Percentiles rank a stretch among this genome's conserved stretches.
Evolutionary conservation across 2,113 vertebrate species (phyloP).

Genomic region (Sarotherodon lohbergeri): DNA sequence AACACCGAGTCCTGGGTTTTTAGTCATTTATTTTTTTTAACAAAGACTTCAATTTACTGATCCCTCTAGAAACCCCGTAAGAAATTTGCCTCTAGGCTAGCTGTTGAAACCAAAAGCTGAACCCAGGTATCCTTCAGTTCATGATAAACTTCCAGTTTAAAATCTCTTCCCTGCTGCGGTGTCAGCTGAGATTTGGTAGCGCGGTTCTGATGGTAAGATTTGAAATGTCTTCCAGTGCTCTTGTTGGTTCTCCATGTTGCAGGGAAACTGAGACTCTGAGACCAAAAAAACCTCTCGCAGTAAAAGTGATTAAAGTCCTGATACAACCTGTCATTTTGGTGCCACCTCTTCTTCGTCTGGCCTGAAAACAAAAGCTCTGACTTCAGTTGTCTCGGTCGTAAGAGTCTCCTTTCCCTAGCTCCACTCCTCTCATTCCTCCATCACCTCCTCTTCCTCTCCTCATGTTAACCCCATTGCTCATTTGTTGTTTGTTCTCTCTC

Average conservation of each 20-base stretch:
- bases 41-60: not conserved
- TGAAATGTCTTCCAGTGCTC: slow-evolving; percentile 2
- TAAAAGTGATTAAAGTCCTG: not conserved
- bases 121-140: not conserved
- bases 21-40: not conserved
- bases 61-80: not conserved
- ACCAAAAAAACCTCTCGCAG: not conserved
- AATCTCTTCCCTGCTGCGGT: not conserved
- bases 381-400: not conserved
- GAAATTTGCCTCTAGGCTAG: not conserved
- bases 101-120: not conserved
- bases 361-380: not conserved
- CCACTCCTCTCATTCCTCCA: slow-evolving; percentile 68
- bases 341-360: not conserved
- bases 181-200: not conserved
- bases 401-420: slow-evolving; percentile 49
- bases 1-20: not conserved
- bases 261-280: slow-evolving; percentile 47
- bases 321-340: not conserved
- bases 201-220: not conserved
- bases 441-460: slow-evolving; percentile 67
- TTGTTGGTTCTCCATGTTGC: not conserved
- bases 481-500: slow-evolving; percentile 84
- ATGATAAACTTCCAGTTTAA: not conserved
- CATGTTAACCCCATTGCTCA: slow-evolving; percentile 83